phyloP scores from a whole-genome alignment of 1,140 invertebrate species.

The Magallana gigas region DNA sequence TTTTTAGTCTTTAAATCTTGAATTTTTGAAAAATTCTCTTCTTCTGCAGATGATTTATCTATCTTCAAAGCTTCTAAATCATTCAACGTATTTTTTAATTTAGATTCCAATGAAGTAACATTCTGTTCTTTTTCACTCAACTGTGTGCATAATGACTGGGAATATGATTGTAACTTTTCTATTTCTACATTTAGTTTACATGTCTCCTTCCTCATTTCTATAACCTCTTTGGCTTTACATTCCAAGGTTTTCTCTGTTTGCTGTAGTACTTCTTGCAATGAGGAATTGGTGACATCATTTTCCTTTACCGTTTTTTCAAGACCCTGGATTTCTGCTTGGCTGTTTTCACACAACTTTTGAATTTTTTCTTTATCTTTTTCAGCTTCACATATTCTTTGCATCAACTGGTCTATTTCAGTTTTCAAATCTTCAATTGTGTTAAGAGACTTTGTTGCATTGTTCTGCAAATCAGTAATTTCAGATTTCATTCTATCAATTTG shows the following conservation, averaged over 20 bases:
- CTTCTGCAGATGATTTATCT: background rate
- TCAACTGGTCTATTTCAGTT: background rate
- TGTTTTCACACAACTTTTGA: background rate
- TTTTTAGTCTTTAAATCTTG: background rate
- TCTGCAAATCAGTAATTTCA: background rate
- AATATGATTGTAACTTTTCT: background rate
- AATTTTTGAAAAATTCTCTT: background rate
- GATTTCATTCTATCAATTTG: background rate
- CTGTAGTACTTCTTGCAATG: background rate
- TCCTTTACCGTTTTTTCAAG: background rate
- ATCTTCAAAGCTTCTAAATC: background rate
- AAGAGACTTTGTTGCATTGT: background rate
- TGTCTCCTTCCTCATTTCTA: background rate
- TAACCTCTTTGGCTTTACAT: background rate
- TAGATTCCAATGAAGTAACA: constrained; percentile 9
- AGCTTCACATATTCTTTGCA: background rate
- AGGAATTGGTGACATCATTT: background rate
- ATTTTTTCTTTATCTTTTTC: background rate
- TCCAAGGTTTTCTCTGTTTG: background rate
- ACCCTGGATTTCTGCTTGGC: background rate
- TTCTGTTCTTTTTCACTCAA: background rate
- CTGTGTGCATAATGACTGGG: background rate
- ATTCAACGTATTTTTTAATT: background rate
- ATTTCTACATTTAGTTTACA: background rate
- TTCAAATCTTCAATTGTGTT: background rate